These are phyloP conservation scores for Strigamia crassipes DNA, from an alignment of 2,888 invertebrate genomes.

Conservation along the genomic window DNA sequence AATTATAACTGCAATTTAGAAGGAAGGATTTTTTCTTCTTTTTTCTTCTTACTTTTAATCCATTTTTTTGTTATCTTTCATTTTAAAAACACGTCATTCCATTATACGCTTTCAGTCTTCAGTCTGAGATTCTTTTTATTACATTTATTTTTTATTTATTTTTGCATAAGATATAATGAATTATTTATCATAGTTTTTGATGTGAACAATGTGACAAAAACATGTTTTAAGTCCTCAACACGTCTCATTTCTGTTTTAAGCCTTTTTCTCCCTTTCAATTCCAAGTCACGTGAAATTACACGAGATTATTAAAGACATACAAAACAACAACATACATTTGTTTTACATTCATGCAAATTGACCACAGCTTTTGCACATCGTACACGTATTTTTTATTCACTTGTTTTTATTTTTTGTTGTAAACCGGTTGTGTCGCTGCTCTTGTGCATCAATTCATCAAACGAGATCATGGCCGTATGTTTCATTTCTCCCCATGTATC, in stretches of 20 bases:
- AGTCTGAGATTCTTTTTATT: neutral
- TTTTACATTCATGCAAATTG: conserved; percentile 22
- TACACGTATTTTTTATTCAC: neutral
- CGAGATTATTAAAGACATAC: neutral
- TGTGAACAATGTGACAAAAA: conserved; percentile 27
- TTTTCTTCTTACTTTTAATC: neutral
- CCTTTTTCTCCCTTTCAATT: neutral
- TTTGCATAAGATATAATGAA: conserved; percentile 29
- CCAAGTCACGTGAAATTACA: conserved; percentile 12
- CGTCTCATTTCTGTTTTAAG: conserved; percentile 32
- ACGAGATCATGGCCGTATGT: conserved; percentile 19
- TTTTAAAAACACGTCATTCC: neutral
- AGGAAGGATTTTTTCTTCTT: neutral
- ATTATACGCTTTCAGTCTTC: neutral
- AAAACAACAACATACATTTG: neutral
- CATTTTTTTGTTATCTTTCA: neutral
- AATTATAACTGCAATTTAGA: neutral
- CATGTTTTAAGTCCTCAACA: conserved; percentile 34
- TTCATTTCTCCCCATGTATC: conserved; percentile 37
- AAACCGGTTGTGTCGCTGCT: conserved; percentile 23
- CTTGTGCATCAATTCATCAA: conserved; percentile 33
- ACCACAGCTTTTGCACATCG: neutral
- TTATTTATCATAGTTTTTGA: conserved; percentile 20
- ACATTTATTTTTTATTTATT: neutral
- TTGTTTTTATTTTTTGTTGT: neutral